Evolutionary conservation across 2,113 vertebrate genomes (phyloP).

Genomic region (Tachysurus vachellii): DNA sequence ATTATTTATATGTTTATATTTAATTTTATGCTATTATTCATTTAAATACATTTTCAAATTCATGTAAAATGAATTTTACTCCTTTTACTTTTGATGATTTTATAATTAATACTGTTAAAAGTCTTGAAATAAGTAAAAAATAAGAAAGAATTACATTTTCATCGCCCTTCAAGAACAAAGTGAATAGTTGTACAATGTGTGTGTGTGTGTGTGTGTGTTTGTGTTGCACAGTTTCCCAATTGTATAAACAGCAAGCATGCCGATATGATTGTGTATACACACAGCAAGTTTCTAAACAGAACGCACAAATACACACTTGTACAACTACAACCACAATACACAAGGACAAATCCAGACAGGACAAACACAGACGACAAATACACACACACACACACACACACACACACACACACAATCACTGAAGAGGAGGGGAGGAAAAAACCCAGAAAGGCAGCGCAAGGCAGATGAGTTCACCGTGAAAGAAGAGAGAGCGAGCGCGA

Average conservation of each 20-base stretch:
- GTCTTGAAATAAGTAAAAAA: not conserved
- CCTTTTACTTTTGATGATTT: too few species aligned
- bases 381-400: slow-evolving; percentile 33
- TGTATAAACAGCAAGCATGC: slow-evolving; percentile 66
- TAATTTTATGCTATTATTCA: too few species aligned
- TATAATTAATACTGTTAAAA: too few species aligned
- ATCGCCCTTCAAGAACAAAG: not conserved
- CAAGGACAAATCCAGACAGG: slow-evolving; percentile 21
- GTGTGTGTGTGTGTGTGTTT: not conserved
- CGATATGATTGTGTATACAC: slow-evolving; percentile 51
- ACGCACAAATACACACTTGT: slow-evolving; percentile 19
- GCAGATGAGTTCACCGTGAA: slow-evolving; percentile 43
- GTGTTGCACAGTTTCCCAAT: slow-evolving; percentile 6
- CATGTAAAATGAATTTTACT: too few species aligned
- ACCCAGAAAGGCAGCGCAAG: slow-evolving; percentile 29
- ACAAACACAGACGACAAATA: slow-evolving; percentile 23
- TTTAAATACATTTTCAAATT: too few species aligned
- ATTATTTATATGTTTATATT: too few species aligned
- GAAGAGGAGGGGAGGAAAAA: slow-evolving; percentile 25
- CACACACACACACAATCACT: slow-evolving; percentile 46
- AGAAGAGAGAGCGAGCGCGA: slow-evolving; percentile 11
- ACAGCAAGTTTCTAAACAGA: slow-evolving; percentile 42
- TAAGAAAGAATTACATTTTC: not conserved
- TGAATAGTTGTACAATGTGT: not conserved
- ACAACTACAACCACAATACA: slow-evolving; percentile 33